Base-by-base conservation (phyloP, 1,140 invertebrate genomes). In the Neodiprion virginianus region DNA sequence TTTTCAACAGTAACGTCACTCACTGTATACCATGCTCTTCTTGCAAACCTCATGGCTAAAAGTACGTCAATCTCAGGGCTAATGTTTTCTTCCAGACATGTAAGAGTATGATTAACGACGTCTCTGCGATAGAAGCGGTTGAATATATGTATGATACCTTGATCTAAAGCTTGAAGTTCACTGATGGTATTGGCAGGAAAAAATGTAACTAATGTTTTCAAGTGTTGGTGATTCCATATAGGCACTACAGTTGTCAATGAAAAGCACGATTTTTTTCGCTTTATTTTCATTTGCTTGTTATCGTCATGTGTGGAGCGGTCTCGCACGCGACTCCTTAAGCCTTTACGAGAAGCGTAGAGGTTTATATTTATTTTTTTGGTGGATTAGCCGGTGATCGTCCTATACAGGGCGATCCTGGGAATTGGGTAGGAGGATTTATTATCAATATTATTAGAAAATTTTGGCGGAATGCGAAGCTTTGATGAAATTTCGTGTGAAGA, bases 171-270 rank as follows among this genome's bases (percentile, higher is more conserved):
- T 79, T 91, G 89, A n/a, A 90, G 76, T 72, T 84, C 78, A 14
- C 83, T 84, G n/a, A 89, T 89, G 8, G 84, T 87, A 79, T 90
- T 90, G 23, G 86, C 79, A 47, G 89, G 88, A 17, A 90, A 81
- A 78, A 87, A 90, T 21, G 81, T 78, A 0, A 89, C 65, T 85
- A n/a, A 89, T 80, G 78, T 85, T 83, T 78, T 76, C 69, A n/a
- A 83, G 77, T 72, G 73, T 65, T 72, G 70, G 67, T 67, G 72
- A 73, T 53, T 77, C 76, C 47, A 66, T 69, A 77, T 77, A 76
- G 12, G 78, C 75, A 68, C 76, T n/a, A 72, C 78, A 77, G 66
- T 77, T 79, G 71, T 80, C 75, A 72, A 79, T 78, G 67, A 80
- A 71, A 50, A 79, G 74, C 65, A 77, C 67, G 80, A 80, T 76